Conservation (phyloP, 2,888 invertebrate species). For the Melipona beecheii region DNA sequence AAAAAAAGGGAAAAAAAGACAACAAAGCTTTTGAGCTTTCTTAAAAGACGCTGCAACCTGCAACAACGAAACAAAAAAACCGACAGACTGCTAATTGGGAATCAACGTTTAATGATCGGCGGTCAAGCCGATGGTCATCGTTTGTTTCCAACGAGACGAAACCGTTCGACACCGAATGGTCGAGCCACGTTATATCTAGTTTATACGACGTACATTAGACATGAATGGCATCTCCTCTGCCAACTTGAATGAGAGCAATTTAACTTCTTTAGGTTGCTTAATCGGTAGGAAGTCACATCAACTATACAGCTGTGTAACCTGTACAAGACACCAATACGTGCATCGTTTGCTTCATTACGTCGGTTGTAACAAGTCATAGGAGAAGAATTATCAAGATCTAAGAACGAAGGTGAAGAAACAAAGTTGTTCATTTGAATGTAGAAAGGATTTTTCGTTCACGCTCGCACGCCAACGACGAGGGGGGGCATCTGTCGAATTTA, state of each 20-base stretch:
- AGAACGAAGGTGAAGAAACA: slow-evolving; percentile 1
- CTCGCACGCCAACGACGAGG: too few relatives aligned
- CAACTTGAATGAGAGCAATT: slow-evolving; percentile 84
- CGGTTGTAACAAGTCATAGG: slow-evolving; percentile 36
- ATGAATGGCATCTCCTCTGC: slow-evolving; percentile 84
- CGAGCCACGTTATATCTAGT: slow-evolving; percentile 84
- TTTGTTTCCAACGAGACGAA: slow-evolving; percentile 51
- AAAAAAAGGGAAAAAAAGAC: neutral
- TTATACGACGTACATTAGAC: slow-evolving; percentile 84
- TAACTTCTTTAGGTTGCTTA: slow-evolving; percentile 84
- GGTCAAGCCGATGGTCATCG: slow-evolving; percentile 36
- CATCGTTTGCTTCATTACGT: slow-evolving; percentile 48
- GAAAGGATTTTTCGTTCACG: neutral
- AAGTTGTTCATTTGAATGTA: neutral
- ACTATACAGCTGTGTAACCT: slow-evolving; percentile 69
- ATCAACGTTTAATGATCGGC: slow-evolving; percentile 41
- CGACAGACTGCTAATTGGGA: neutral
- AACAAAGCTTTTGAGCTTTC: neutral
- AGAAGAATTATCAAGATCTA: slow-evolving; percentile 30
- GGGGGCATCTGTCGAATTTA: neutral
- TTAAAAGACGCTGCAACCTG: neutral
- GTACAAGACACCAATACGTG: slow-evolving; percentile 69
- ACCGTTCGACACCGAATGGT: slow-evolving; percentile 65
- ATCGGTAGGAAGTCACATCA: slow-evolving; percentile 84
- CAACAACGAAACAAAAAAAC: neutral